Conservation (phyloP, 2,113 vertebrate species). For the Catharus fuscescens region DNA sequence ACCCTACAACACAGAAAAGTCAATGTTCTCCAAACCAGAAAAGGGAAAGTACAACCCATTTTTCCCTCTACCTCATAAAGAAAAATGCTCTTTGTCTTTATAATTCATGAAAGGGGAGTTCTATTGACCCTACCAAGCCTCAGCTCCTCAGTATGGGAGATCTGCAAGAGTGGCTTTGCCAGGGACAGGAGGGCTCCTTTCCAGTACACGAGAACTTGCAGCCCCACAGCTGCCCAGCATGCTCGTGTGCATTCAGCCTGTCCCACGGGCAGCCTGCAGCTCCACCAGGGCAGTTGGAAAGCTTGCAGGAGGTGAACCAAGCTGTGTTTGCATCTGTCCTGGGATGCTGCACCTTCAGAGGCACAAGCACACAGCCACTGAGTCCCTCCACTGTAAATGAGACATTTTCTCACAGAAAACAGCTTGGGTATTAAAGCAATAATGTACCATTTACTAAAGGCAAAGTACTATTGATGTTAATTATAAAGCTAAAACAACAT, state of each 20-base stretch:
- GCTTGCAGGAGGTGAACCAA: neutral
- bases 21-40: neutral
- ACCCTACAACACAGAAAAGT: neutral
- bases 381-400: neutral
- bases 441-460: neutral
- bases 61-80: neutral
- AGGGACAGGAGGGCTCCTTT: neutral
- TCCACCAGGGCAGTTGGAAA: neutral
- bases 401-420: neutral
- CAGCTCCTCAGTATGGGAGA: neutral
- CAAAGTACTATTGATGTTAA: neutral
- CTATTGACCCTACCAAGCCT: neutral
- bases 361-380: neutral
- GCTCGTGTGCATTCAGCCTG: accelerated
- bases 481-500: neutral
- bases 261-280: neutral
- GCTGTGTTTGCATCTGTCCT: slow-evolving; percentile 14
- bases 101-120: neutral
- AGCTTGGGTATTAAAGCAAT: slow-evolving; percentile 5
- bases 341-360: neutral
- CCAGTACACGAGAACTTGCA: neutral
- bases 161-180: neutral
- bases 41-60: neutral
- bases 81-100: neutral
- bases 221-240: neutral